phyloP scores from a whole-genome alignment of 2,888 invertebrate species.

The Lycophotia porphyrea region DNA sequence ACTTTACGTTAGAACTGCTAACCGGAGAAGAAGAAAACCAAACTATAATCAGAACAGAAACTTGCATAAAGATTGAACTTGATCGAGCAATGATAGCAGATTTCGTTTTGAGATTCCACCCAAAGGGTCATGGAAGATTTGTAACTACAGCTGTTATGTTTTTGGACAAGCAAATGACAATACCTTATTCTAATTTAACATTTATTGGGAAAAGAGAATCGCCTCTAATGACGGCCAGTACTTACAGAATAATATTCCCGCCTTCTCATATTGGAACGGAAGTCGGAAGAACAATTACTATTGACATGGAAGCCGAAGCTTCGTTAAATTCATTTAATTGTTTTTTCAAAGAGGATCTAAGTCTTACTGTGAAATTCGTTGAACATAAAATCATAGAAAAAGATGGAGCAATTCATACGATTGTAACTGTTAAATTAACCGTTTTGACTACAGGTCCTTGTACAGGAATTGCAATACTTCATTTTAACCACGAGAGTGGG shows the following conservation, averaged over 20 bases:
- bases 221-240: constrained; percentile 77
- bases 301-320: constrained; percentile 76
- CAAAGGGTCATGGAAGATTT: constrained; percentile 82
- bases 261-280: constrained; percentile 76
- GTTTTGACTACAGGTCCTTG: constrained; percentile 70
- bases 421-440: constrained; percentile 75
- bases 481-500: constrained; percentile 78
- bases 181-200: constrained; percentile 84
- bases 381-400: constrained; percentile 64
- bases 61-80: constrained; percentile 81
- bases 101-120: constrained; percentile 81
- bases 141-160: constrained; percentile 80
- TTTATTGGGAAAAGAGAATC: constrained; percentile 80
- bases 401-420: constrained; percentile 69
- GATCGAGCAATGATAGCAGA: constrained; percentile 69
- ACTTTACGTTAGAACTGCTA: constrained; percentile 77
- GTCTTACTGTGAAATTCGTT: constrained; percentile 73
- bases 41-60: constrained; percentile 72
- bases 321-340: constrained; percentile 75
- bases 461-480: constrained; percentile 72
- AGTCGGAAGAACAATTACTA: constrained; percentile 70
- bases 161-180: constrained; percentile 82
- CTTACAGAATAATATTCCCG: constrained; percentile 81
- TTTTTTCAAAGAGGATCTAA: constrained; percentile 75
- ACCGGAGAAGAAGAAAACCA: constrained; percentile 66